phyloP scores from a whole-genome alignment of 2,797 vertebrate genomes.

The Picus viridis region DNA sequence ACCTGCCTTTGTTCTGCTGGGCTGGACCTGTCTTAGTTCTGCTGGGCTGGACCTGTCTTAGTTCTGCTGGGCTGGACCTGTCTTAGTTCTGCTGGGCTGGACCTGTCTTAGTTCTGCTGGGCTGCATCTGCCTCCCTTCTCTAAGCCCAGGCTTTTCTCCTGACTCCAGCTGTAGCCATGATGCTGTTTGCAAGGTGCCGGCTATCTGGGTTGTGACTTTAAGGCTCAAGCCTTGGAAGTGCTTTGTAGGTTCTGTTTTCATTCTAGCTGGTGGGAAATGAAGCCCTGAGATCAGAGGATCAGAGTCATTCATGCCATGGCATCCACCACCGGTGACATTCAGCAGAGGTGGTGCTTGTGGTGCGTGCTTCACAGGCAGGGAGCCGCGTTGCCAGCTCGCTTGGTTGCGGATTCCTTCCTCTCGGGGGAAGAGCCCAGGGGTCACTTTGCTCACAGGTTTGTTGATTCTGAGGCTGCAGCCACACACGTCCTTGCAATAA shows the following conservation, averaged over 20 bases:
- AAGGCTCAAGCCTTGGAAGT: neutral
- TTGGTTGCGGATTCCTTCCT: neutral
- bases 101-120: too few relatives aligned
- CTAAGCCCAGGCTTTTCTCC: neutral
- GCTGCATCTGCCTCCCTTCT: neutral
- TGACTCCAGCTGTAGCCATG: neutral
- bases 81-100: too few relatives aligned
- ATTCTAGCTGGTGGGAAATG: neutral
- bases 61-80: too few relatives aligned
- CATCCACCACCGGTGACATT: neutral
- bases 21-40: neutral
- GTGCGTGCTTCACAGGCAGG: fast-evolving
- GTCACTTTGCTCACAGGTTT: neutral
- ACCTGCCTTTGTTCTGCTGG: neutral
- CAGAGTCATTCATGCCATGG: neutral
- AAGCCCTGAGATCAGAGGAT: neutral
- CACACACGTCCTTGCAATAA: neutral
- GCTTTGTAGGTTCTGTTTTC: neutral
- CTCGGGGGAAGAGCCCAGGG: neutral
- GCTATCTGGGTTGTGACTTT: neutral
- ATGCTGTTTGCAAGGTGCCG: neutral
- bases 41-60: neutral
- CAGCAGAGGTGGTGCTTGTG: neutral
- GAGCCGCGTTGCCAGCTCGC: neutral
- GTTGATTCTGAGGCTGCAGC: neutral